Evolutionary conservation across 2,888 invertebrate genomes (phyloP).

Genomic region (Hanleya hanleyi): DNA sequence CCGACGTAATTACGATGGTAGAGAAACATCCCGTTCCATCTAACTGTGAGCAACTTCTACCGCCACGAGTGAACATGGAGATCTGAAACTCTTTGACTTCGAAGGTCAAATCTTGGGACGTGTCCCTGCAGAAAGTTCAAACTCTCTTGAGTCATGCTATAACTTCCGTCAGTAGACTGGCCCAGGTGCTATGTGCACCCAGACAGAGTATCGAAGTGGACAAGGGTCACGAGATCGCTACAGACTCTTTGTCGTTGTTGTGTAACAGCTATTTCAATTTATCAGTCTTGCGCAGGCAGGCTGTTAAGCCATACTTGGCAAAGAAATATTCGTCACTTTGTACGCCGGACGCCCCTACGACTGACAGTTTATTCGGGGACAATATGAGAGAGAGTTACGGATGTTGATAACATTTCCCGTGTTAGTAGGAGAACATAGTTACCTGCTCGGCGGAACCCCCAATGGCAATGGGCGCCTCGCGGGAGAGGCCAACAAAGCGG

Average conservation of each 20-base stretch:
- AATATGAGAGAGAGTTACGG: neutral
- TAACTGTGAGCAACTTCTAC: neutral
- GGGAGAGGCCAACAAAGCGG: too few species aligned
- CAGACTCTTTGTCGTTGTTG: neutral
- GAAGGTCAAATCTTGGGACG: neutral
- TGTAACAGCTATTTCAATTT: neutral
- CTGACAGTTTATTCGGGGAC: neutral
- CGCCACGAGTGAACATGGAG: neutral
- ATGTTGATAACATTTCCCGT: neutral
- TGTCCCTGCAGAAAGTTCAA: neutral
- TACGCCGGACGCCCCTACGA: neutral
- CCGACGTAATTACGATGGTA: neutral
- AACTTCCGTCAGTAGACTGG: neutral
- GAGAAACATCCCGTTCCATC: neutral
- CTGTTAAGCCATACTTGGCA: neutral
- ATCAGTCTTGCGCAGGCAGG: neutral
- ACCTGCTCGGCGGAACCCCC: too few species aligned
- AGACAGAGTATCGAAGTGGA: neutral
- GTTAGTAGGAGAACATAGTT: too few species aligned
- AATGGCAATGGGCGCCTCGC: too few species aligned
- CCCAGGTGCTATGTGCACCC: neutral
- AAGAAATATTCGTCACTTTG: neutral
- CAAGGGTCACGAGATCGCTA: neutral
- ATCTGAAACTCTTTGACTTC: neutral
- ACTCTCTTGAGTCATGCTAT: neutral